These are phyloP conservation scores for Galago senegalensis DNA, from an alignment of 2,797 vertebrate genomes.

Conservation along the genomic window DNA sequence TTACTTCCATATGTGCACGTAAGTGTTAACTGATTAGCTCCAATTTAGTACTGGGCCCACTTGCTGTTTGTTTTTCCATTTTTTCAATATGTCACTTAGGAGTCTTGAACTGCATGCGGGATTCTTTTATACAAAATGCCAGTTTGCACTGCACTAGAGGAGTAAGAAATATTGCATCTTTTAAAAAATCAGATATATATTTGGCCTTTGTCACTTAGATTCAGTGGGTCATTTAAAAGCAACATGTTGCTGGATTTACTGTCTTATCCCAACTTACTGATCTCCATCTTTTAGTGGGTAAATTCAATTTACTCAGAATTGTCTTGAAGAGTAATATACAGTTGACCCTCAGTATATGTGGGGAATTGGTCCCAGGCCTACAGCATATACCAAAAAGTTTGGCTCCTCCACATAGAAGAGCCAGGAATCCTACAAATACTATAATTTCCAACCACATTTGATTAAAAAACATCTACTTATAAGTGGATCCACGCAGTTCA, in stretches of 20 bases:
- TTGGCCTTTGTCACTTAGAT: neutral
- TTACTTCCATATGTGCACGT: no score
- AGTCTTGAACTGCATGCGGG: neutral
- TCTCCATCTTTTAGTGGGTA: neutral
- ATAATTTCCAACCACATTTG: neutral
- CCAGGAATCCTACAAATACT: neutral
- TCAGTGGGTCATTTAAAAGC: neutral
- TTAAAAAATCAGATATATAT: neutral
- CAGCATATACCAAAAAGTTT: neutral
- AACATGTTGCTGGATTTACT: neutral
- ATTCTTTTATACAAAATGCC: neutral
- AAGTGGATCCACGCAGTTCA: neutral
- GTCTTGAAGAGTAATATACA: neutral
- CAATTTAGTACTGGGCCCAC: no score
- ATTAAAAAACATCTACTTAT: neutral
- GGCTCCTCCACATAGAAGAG: neutral
- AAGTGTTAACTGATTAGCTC: no score
- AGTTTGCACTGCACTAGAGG: neutral
- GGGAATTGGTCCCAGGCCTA: neutral
- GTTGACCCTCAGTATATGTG: neutral
- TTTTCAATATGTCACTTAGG: no score
- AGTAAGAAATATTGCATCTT: neutral
- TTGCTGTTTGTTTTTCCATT: no score
- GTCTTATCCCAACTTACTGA: neutral
- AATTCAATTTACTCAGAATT: neutral